Conservation (phyloP, 2,888 invertebrate genomes). For the Drosophila emarginata region DNA sequence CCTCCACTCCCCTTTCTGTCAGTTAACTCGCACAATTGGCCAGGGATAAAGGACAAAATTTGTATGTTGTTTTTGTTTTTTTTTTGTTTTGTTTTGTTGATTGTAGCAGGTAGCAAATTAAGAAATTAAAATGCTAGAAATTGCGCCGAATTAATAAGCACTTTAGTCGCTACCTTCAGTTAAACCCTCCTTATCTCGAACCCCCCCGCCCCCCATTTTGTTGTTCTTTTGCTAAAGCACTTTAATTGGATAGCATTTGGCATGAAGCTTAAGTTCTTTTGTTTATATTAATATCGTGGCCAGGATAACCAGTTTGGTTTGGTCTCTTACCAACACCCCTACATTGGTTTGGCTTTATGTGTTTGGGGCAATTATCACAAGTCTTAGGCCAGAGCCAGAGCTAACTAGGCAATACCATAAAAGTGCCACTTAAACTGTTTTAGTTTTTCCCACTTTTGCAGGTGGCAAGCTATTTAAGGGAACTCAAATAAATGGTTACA, state of each 20-base stretch:
- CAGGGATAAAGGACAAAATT: slow-evolving; percentile 33
- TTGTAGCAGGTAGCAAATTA: slow-evolving; percentile 53
- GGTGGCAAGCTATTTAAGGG: slow-evolving; percentile 27
- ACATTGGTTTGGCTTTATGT: neutral
- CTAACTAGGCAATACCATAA: slow-evolving; percentile 63
- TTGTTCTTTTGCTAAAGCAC: neutral
- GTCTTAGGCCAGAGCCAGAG: slow-evolving; percentile 1
- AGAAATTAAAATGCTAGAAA: slow-evolving; percentile 66
- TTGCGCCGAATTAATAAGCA: slow-evolving; percentile 66
- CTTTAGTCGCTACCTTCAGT: slow-evolving; percentile 33
- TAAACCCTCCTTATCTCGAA: neutral
- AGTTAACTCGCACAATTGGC: slow-evolving; percentile 71
- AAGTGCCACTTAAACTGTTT: slow-evolving; percentile 75
- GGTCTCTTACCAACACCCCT: neutral
- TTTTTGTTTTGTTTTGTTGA: neutral
- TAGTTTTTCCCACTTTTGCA: slow-evolving; percentile 55
- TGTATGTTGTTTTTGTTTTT: slow-evolving; percentile 28
- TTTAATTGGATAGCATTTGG: slow-evolving; percentile 45
- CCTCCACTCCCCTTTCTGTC: neutral
- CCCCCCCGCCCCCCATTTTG: neutral
- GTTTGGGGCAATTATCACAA: slow-evolving; percentile 33
- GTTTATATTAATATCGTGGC: slow-evolving; percentile 37
- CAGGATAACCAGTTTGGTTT: slow-evolving; percentile 26
- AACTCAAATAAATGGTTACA: neutral
- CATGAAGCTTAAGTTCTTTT: slow-evolving; percentile 22